These are phyloP conservation scores for Myripristis murdjan DNA, from an alignment of 2,797 vertebrate species.

Conservation along the genomic window DNA sequence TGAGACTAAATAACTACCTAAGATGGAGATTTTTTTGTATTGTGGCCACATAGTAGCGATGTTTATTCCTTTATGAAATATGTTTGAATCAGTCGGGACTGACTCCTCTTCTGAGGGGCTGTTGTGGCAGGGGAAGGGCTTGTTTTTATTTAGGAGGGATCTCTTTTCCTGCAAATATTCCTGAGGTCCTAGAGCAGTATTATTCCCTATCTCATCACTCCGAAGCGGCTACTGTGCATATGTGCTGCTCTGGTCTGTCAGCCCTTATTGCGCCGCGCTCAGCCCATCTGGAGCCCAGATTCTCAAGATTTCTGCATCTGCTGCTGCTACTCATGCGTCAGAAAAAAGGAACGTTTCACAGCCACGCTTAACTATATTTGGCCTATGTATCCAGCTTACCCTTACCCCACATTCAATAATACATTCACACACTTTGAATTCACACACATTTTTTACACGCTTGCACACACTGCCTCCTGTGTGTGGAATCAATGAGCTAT, in stretches of 20 bases:
- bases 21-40: too few species aligned
- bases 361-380: conserved; percentile 6
- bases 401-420: neutral
- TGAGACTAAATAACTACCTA: too few species aligned
- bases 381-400: neutral
- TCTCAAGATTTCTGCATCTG: conserved; percentile 38
- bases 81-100: neutral
- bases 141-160: conserved; percentile 50
- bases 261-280: neutral
- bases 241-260: conserved; percentile 29
- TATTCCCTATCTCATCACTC: conserved; percentile 36
- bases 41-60: neutral
- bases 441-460: conserved; percentile 13
- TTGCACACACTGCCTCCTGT: conserved; percentile 72
- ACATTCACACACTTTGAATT: conserved; percentile 7
- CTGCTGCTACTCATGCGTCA: conserved; percentile 45
- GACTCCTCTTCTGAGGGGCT: conserved; percentile 20
- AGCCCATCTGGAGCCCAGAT: conserved; percentile 50
- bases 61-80: conserved; percentile 1
- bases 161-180: conserved; percentile 50
- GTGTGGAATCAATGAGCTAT: conserved; percentile 85
- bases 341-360: conserved; percentile 9
- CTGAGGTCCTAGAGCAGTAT: conserved; percentile 30
- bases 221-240: conserved; percentile 25
- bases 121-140: conserved; percentile 38